Conservation (phyloP, 2,888 invertebrate genomes). For the Philopedon plagiatum region DNA sequence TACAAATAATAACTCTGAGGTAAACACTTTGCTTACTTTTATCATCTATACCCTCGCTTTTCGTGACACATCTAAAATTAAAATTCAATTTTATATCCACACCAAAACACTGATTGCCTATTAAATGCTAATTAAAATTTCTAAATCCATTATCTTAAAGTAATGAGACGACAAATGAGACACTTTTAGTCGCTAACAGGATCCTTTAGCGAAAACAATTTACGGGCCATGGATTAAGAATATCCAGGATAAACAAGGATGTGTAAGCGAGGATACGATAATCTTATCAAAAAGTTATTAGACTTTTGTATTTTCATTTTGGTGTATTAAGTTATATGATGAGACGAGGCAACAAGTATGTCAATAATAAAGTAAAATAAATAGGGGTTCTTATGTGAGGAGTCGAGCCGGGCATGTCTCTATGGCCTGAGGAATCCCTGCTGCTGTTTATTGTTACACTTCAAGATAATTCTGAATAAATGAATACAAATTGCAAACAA, state of each 20-base stretch:
- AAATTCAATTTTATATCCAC: background rate
- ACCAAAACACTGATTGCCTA: background rate
- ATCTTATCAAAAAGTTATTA: slow-evolving; percentile 69
- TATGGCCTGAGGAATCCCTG: too few relatives aligned
- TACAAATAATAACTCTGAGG: too few relatives aligned
- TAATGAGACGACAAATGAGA: slow-evolving; percentile 12
- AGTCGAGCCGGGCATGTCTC: too few relatives aligned
- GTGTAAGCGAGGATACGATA: slow-evolving; percentile 57
- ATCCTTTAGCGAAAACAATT: slow-evolving; percentile 40
- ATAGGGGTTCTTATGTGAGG: background rate
- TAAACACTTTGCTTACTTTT: background rate
- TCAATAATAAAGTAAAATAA: background rate
- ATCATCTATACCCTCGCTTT: background rate
- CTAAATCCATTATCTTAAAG: slow-evolving; percentile 12
- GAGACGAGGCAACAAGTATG: background rate
- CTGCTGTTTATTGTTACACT: too few relatives aligned
- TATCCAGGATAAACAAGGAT: slow-evolving; percentile 41
- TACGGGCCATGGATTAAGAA: slow-evolving; percentile 38
- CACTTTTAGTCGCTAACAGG: slow-evolving; percentile 26
- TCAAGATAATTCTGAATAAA: too few relatives aligned
- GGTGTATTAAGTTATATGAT: slow-evolving; percentile 20
- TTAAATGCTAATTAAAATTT: slow-evolving; percentile 15
- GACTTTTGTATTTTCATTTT: slow-evolving; percentile 34
- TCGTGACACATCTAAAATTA: background rate
- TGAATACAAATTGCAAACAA: too few relatives aligned